Evolutionary conservation across 1,140 invertebrate species (phyloP).

Genomic region (Phymastichus coffea): DNA sequence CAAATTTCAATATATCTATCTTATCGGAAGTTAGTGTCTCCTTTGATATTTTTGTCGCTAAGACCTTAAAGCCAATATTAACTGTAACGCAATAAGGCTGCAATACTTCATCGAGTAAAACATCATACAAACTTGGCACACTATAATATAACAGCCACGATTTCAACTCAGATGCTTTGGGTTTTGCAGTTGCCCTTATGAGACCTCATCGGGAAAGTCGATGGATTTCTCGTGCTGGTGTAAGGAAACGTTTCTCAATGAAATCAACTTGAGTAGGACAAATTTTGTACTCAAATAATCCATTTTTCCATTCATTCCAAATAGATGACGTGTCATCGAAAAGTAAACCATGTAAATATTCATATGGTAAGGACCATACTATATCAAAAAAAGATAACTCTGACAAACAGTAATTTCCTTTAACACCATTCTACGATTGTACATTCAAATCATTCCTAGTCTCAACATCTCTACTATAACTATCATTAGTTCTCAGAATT

Average conservation of each 20-base stretch:
- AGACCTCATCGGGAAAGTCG: conserved; percentile 11
- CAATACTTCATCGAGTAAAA: conserved; percentile 19
- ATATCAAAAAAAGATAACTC: no score
- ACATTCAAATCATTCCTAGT: conserved; percentile 30
- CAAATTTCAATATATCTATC: conserved; percentile 28
- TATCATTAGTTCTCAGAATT: no score
- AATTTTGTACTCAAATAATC: neutral
- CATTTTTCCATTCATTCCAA: conserved; percentile 22
- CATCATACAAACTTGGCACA: conserved; percentile 18
- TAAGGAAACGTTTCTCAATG: conserved; percentile 15
- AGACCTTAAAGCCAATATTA: conserved; percentile 25
- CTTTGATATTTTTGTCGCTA: conserved; percentile 27
- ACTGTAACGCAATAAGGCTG: conserved; percentile 23
- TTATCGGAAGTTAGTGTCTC: conserved; percentile 28
- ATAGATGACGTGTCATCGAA: conserved; percentile 29
- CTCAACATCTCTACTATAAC: conserved; percentile 9
- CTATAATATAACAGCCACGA: no score
- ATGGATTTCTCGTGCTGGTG: conserved; percentile 23
- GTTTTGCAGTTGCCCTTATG: neutral
- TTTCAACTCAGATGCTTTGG: no score
- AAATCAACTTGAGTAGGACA: neutral
- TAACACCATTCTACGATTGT: no score
- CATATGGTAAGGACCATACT: no score
- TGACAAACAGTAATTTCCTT: no score
- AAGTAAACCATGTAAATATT: conserved; percentile 35